Base-by-base conservation (phyloP, 2,113 vertebrate species). In the Ovibos moschatus region DNA sequence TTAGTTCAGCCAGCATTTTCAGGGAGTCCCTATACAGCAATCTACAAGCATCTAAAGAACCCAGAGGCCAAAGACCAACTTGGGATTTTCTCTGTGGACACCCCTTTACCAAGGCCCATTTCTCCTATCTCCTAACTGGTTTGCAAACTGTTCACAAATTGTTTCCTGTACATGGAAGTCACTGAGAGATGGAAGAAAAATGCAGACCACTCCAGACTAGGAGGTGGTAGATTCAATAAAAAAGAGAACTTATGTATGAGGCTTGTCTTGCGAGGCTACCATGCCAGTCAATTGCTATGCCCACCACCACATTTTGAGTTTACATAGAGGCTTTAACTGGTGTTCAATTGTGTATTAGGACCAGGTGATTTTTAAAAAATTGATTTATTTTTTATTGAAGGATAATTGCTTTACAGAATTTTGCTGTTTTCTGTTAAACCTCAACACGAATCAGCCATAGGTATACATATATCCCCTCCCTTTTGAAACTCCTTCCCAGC, bases 251-350 rank as follows among this genome's bases (percentile, higher is more conserved):
- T 43, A 50, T 1, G 1, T 16, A 40, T 2, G 17, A 43, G 6
- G 10, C 33, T 40, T 13, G 27, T 27, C 33, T 17, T 74, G 27
- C 0, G 9, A 5, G 30, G 8, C 19, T 2, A 1, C 13, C 9
- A n/a, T 45, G 17, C 4, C 13, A n/a, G 19, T 2, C 7, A 4
- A 3, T 57, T 4, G 25, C 25, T 2, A 2, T 4, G 1, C n/a
- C 87, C 0, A 1, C 25, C 2, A 0, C 51, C 33, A 43, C 47
- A 51, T 23, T 51, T 82, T 82, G 17, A 13, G n/a, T 53, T 50
- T 60, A 19, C 6, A 10, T 7, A n/a, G 28, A 64, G 85, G 36
- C 19, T 57, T 81, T n/a, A 45, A 50, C 28, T 64, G 74, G 81
- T 10, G 2, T 21, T 88, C n/a, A 53, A 23, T 27, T 15, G 0